Base-by-base conservation (phyloP, 2,888 invertebrate species). In the Drosophila tanythrix region DNA sequence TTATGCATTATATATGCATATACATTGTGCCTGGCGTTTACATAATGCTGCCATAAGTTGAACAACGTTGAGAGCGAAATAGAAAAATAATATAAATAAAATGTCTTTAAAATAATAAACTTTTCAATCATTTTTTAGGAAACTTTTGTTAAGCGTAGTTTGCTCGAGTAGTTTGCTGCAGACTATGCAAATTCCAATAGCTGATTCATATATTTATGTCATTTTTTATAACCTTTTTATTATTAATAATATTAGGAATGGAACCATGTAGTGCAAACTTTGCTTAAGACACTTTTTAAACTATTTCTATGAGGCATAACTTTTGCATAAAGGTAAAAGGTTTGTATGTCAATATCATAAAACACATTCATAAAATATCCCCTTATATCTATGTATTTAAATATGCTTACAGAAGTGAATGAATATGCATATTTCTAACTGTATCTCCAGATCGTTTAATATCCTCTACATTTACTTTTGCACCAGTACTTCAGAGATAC, bases 1-100 rank as follows among this genome's bases (percentile, higher is more conserved):
- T 86, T 88, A 78, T 83, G 76, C 79, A 84, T 89, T 85, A 88
- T 88, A 84, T 82, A 85, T 88, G 88, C 90, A 89, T 88, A 84
- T 89, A 89, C 78, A 85, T 80, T 82, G 74, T 80, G 80, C 86
- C 75, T 66, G 83, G 64, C 88, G 86, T 88, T 89, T 88, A 85
- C 90, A 89, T 85, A 89, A 85, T 89, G 77, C 86, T 87, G 70
- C 66, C 75, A 76, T 76, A 89, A 74, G 88, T 88, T 74, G 64
- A 43, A 52, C 52, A 68, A 56, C 48, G 43, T 36, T 35, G 27
- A 25, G 48, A 46, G 13, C 25, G 15, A 70, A 27, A 70, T 50
- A 50, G 29, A 51, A 68, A 58, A 70, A 66, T 51, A 33, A 58
- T n/a, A n/a, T 29, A 27, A 70, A 63, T 63, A 55, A 61, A 53